Percentiles rank a stretch among this genome's conserved stretches.
These are phyloP conservation scores for Acleris cristana DNA, from an alignment of 2,888 invertebrate species.

Conservation along the genomic window DNA sequence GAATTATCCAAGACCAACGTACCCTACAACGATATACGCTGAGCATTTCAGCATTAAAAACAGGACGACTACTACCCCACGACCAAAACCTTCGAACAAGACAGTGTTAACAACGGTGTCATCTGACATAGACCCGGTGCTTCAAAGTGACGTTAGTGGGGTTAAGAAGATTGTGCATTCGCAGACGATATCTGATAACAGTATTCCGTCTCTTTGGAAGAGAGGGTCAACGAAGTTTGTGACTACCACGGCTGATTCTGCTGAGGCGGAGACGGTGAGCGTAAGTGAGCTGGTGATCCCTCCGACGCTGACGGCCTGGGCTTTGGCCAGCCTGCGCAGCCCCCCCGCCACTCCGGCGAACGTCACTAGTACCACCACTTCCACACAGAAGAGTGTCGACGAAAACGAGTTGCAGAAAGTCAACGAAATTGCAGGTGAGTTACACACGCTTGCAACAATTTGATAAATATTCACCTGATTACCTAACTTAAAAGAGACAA, in stretches of 20 bases:
- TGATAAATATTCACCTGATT: background rate
- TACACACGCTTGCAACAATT: background rate
- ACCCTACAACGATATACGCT: slow-evolving; percentile 71
- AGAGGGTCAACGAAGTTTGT: slow-evolving; percentile 77
- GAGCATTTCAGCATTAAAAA: slow-evolving; percentile 74
- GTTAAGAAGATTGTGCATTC: slow-evolving; percentile 71
- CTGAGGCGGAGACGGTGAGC: slow-evolving; percentile 53
- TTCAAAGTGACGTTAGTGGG: slow-evolving; percentile 69
- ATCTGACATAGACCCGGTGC: slow-evolving; percentile 78
- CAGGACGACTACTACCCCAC: slow-evolving; percentile 54
- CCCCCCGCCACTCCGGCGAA: slow-evolving; percentile 63
- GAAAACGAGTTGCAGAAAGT: slow-evolving; percentile 78
- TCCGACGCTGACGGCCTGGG: slow-evolving; percentile 80
- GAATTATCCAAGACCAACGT: slow-evolving; percentile 52
- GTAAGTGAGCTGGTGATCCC: slow-evolving; percentile 73
- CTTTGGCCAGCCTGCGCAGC: slow-evolving; percentile 74
- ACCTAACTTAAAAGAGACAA: too few species aligned
- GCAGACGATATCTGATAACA: slow-evolving; percentile 73
- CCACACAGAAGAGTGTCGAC: slow-evolving; percentile 60
- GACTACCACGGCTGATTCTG: slow-evolving; percentile 58
- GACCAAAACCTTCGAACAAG: slow-evolving; percentile 53
- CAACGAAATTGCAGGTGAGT: slow-evolving; percentile 68
- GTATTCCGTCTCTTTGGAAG: slow-evolving; percentile 77
- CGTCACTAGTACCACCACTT: slow-evolving; percentile 43
- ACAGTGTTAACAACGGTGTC: slow-evolving; percentile 70